Evolutionary conservation across 1,140 invertebrate genomes (phyloP), one percentile per base, ranked within the genome.

Genomic region (Epicauta chinensis): DNA sequence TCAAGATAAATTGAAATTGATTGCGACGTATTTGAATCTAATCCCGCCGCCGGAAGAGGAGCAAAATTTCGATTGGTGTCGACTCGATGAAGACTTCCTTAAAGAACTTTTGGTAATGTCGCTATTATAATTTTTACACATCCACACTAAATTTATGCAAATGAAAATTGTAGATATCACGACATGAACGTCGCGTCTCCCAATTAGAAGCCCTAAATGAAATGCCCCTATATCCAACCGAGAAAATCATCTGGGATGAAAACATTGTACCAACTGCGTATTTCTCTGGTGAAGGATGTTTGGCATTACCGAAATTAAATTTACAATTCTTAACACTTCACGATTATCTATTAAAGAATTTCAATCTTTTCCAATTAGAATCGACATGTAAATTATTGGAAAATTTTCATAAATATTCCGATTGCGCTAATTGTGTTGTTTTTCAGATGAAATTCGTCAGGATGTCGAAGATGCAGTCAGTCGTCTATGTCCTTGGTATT

Each of bases 221-320:
- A 60, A 97, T 99, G 91, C 95, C 97, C 0, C 75, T 99, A 0
- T 99, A 99, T 73, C 97, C 97, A 1, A 98, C 94, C 0, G 97
- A 99, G 69, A 84, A 93, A 41, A 87, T 99, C 7, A 97, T 99
- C 59, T 99, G 97, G 97, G 93, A 99, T 74, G 95, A 98, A 70
- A 98, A 97, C 67, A 83, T 99, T 29, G 96, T 99, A 0, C 97
- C 97, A 0, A 92, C 91, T 0, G 95, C 98, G 63, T 97, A 96
- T 71, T 98, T 92, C 73, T 93, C 90, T 43, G 93, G 93, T 1
- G 94, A 98, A 71, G 91, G 87, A 17, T 94, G 91, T 65, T 74
- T 99, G 6, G 96, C 97, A 0, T 73, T 99, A 51, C 96, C 97
- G 1, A 99, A 99, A 72, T 73, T 99, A 0, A 99, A 99, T 75